phyloP scores from a whole-genome alignment of 2,888 invertebrate genomes.

The Drosophila falleni region DNA sequence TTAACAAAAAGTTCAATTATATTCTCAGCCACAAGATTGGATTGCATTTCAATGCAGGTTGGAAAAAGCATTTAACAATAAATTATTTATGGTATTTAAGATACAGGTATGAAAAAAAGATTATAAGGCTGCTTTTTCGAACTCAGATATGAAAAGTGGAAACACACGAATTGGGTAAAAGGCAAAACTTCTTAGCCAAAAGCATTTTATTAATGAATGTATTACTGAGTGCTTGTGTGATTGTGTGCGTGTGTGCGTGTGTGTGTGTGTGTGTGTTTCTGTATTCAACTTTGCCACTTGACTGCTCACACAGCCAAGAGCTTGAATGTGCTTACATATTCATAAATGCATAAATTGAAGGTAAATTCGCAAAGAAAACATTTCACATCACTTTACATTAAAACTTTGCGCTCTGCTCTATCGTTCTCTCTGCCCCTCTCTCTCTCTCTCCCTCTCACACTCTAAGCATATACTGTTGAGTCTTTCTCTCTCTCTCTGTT shows the following conservation, averaged over 20 bases:
- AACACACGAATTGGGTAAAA: constrained; percentile 46
- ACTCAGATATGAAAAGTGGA: constrained; percentile 40
- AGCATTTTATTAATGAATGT: constrained; percentile 77
- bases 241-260: constrained; percentile 11
- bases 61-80: constrained; percentile 45
- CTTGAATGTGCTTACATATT: constrained; percentile 74
- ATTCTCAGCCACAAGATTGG: constrained; percentile 23
- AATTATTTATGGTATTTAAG: constrained; percentile 48
- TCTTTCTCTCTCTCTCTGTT: constrained; percentile 3
- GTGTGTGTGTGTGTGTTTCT: constrained; percentile 28
- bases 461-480: constrained; percentile 4
- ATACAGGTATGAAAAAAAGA: constrained; percentile 9
- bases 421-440: not conserved
- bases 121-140: constrained; percentile 34
- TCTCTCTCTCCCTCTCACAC: not conserved
- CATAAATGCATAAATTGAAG: constrained; percentile 81
- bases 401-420: constrained; percentile 52
- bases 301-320: constrained; percentile 63
- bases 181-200: constrained; percentile 69
- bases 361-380: constrained; percentile 80
- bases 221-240: constrained; percentile 45
- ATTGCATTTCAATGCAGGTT: constrained; percentile 23
- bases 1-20: constrained; percentile 45
- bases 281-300: constrained; percentile 67
- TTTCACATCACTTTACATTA: constrained; percentile 78